These are phyloP conservation scores for Elephas maximus DNA, from an alignment of 2,113 vertebrate species.

Conservation along the genomic window DNA sequence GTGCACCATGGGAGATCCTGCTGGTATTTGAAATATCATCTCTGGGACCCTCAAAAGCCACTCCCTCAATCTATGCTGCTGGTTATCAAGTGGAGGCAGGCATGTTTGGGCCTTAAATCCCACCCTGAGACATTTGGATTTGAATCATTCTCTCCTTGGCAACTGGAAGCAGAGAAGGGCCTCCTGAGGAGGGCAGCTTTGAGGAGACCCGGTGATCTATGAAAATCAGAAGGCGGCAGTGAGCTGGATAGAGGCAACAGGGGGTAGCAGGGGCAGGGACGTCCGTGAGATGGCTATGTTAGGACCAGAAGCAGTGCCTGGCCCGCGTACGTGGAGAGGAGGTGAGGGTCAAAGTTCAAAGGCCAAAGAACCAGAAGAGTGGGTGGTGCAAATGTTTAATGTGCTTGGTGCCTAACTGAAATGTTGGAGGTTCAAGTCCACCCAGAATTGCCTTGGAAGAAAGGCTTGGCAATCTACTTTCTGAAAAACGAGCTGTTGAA, in stretches of 20 bases:
- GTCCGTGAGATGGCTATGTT: rapidly evolving
- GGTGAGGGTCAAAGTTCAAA: rapidly evolving
- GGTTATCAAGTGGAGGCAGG: background rate
- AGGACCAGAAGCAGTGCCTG: background rate
- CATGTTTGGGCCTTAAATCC: too few relatives aligned
- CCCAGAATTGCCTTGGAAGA: too few relatives aligned
- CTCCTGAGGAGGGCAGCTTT: background rate
- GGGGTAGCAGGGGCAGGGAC: rapidly evolving
- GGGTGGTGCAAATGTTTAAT: too few relatives aligned
- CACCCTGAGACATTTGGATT: background rate
- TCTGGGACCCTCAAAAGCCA: background rate
- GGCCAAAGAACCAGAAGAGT: background rate
- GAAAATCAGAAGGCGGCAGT: background rate
- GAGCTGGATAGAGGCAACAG: background rate
- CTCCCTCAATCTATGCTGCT: background rate
- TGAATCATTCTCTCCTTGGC: background rate
- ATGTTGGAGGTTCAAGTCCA: too few relatives aligned
- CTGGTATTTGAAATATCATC: background rate
- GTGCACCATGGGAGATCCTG: too few relatives aligned
- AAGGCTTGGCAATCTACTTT: too few relatives aligned
- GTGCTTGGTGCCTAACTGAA: too few relatives aligned
- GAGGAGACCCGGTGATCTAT: background rate
- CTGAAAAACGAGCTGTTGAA: too few relatives aligned
- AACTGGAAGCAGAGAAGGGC: background rate
- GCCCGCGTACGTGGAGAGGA: background rate